These are phyloP conservation scores for Elgonia sp. DNA, from an alignment of 2,888 invertebrate species.

Conservation along the genomic window DNA sequence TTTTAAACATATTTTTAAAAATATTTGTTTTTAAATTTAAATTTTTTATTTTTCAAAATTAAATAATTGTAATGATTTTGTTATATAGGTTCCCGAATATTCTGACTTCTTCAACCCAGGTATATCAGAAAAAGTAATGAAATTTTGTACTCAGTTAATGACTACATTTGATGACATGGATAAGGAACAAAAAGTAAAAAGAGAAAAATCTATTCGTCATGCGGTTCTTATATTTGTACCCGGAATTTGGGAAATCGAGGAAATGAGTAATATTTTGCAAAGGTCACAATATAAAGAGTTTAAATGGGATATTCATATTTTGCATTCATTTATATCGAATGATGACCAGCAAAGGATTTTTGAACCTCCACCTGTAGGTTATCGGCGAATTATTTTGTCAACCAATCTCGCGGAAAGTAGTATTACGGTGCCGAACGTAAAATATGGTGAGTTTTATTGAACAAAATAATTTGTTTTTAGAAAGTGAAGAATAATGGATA, in stretches of 20 bases:
- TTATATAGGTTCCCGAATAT: no score
- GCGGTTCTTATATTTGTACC: slow-evolving; percentile 96
- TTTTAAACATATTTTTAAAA: no score
- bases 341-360: slow-evolving; percentile 92
- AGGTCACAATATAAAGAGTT: slow-evolving; percentile 76
- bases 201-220: slow-evolving; percentile 85
- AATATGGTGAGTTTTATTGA: slow-evolving; percentile 89
- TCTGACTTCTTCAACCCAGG: no score
- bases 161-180: slow-evolving; percentile 90
- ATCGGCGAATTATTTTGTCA: slow-evolving; percentile 94
- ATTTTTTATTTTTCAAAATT: no score
- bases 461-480: background rate
- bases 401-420: slow-evolving; percentile 98
- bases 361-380: slow-evolving; percentile 88
- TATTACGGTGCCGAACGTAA: slow-evolving; percentile 95
- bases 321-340: slow-evolving; percentile 93
- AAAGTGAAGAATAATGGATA: background rate
- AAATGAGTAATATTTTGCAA: slow-evolving; percentile 88
- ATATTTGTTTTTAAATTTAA: no score
- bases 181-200: slow-evolving; percentile 79
- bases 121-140: no score
- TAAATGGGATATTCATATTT: slow-evolving; percentile 89
- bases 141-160: no score
- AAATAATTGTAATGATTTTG: no score
- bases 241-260: slow-evolving; percentile 94